These are phyloP conservation scores for Folsomia candida DNA, from an alignment of 2,888 invertebrate genomes.

Conservation along the genomic window DNA sequence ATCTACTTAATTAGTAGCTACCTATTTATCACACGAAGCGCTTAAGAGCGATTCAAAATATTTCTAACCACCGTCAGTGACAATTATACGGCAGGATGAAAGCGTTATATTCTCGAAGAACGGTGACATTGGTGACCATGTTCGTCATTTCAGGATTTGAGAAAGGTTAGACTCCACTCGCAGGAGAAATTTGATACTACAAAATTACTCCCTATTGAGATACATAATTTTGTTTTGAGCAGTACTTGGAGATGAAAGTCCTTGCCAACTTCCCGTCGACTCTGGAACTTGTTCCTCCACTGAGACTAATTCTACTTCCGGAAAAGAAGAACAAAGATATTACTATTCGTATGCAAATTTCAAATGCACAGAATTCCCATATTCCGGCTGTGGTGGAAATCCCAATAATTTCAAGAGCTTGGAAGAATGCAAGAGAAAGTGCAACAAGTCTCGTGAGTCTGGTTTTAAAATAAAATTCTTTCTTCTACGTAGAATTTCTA, in stretches of 20 bases:
- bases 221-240: background rate
- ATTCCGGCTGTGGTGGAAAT: conserved; percentile 42
- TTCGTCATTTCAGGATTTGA: too few species aligned
- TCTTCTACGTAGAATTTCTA: background rate
- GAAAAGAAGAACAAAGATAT: conserved; percentile 26
- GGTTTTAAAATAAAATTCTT: too few species aligned
- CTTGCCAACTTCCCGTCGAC: conserved; percentile 31
- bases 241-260: conserved; percentile 12
- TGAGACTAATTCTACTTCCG: background rate
- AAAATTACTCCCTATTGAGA: too few species aligned
- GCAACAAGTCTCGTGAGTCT: conserved; percentile 34
- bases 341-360: conserved; percentile 38
- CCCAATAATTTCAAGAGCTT: conserved; percentile 39
- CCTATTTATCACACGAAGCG: too few species aligned
- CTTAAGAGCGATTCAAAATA: too few species aligned
- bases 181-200: too few species aligned
- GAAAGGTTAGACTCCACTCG: too few species aligned
- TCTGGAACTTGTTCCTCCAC: conserved; percentile 24
- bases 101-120: too few species aligned
- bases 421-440: conserved; percentile 35
- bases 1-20: too few species aligned
- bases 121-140: too few species aligned
- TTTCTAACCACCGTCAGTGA: too few species aligned
- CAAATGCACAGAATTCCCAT: conserved; percentile 44
- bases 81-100: too few species aligned